Evolutionary conservation across 1,140 invertebrate genomes (phyloP).

Genomic region (Aphaenogaster floridana): DNA sequence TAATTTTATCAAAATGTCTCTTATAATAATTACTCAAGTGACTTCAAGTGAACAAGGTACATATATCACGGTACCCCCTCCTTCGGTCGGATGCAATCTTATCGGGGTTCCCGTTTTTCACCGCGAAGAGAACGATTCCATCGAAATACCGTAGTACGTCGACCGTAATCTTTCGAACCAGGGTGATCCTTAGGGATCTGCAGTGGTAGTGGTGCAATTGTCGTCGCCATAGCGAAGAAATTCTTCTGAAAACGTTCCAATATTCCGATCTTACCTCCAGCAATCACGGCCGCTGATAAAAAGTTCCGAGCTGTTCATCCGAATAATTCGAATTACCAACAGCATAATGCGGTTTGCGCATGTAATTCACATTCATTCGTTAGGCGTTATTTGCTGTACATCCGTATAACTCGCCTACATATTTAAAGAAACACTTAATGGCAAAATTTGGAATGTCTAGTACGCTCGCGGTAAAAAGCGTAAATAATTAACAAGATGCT

Average conservation of each 20-base stretch:
- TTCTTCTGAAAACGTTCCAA: conserved; percentile 58
- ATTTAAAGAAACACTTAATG: conserved; percentile 8
- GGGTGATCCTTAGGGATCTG: conserved; percentile 52
- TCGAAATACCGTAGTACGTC: conserved; percentile 62
- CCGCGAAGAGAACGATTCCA: conserved; percentile 43
- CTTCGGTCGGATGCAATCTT: conserved; percentile 51
- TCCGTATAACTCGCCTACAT: not conserved
- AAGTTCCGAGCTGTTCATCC: not conserved
- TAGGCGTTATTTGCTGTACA: not conserved
- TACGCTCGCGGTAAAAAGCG: not conserved
- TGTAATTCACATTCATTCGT: conserved; percentile 39
- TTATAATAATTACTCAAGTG: conserved; percentile 61
- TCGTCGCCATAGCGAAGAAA: conserved; percentile 53
- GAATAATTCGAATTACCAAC: conserved; percentile 41
- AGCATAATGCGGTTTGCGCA: conserved; percentile 12
- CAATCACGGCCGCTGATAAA: conserved; percentile 41
- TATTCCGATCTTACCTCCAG: conserved; percentile 30
- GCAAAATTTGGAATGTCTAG: not conserved
- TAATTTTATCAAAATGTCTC: conserved; percentile 29
- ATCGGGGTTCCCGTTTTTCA: conserved; percentile 60
- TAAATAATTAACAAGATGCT: not conserved
- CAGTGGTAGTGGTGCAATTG: conserved; percentile 56
- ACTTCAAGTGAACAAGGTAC: conserved; percentile 52
- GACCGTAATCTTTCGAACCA: conserved; percentile 58
- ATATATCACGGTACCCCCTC: conserved; percentile 36